Evolutionary conservation across 2,888 invertebrate genomes (phyloP).

Genomic region (Latrodectus hesperus): DNA sequence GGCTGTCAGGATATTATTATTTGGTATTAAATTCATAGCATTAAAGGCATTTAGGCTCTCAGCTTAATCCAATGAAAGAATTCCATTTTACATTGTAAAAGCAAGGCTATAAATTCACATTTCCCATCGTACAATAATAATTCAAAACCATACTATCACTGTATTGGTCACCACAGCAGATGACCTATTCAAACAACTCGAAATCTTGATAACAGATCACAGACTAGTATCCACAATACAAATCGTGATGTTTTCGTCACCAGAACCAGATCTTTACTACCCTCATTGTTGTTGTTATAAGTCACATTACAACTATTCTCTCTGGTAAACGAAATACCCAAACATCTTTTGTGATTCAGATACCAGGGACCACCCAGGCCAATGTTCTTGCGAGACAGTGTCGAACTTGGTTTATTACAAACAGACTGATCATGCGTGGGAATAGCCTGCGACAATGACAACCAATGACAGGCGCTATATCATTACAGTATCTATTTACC

Average conservation of each 20-base stretch:
- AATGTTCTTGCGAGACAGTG: conserved; percentile 56
- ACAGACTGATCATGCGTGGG: conserved; percentile 58
- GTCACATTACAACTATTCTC: conserved; percentile 31
- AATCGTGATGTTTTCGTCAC: conserved; percentile 35
- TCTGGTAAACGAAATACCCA: conserved; percentile 44
- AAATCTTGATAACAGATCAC: no score
- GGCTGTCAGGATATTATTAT: no score
- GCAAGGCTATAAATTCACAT: no score
- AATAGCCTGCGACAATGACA: conserved; percentile 44
- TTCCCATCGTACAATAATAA: no score
- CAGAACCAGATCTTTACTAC: conserved; percentile 15
- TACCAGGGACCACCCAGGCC: conserved; percentile 62
- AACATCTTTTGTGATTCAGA: conserved; percentile 62
- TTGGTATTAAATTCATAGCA: no score
- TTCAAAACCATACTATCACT: no score
- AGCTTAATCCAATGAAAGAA: no score
- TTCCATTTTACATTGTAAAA: no score
- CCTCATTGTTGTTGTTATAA: conserved; percentile 31
- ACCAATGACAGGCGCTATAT: conserved; percentile 65
- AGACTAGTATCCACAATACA: neutral
- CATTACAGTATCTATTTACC: conserved; percentile 66
- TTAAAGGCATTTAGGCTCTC: no score
- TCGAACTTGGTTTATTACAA: conserved; percentile 60
- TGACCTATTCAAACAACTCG: no score
- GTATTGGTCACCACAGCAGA: no score